Evolutionary conservation across 2,888 invertebrate genomes (phyloP).

Genomic region (Abrostola triplasia): DNA sequence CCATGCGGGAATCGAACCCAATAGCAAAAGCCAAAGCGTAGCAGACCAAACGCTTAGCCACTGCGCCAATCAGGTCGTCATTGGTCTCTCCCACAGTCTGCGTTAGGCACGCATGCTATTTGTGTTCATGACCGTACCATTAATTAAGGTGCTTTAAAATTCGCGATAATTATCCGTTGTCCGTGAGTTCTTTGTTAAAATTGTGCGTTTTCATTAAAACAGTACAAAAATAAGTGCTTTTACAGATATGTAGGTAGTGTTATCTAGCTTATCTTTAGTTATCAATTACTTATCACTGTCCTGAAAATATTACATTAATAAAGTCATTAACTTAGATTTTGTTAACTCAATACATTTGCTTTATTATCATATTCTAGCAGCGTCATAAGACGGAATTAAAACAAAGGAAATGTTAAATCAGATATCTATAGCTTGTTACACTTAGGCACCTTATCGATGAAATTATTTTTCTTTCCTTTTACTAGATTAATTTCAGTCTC

Average conservation of each 20-base stretch:
- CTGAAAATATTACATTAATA: conserved; percentile 6
- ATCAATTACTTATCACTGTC: conserved; percentile 1
- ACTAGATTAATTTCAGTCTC: too few relatives aligned
- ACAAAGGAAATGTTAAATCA: not conserved
- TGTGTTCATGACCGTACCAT: conserved; percentile 48
- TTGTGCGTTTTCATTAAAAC: conserved; percentile 36
- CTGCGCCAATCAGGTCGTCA: not conserved
- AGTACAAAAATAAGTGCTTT: conserved; percentile 8
- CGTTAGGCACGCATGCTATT: conserved; percentile 41
- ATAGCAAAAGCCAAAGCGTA: not conserved
- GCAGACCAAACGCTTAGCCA: conserved; percentile 8
- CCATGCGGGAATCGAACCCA: not conserved
- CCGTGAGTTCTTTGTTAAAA: conserved; percentile 52
- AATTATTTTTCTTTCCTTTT: too few relatives aligned
- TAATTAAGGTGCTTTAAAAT: conserved; percentile 56
- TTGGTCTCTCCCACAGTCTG: conserved; percentile 4
- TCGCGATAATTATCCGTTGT: conserved; percentile 47
- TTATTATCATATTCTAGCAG: too few relatives aligned
- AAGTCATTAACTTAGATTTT: conserved; percentile 27
- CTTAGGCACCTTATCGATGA: too few relatives aligned
- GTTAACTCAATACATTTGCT: not conserved
- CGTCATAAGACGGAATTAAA: not conserved
- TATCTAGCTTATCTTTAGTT: conserved; percentile 11
- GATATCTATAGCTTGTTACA: too few relatives aligned
- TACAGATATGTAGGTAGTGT: not conserved